phyloP scores from a whole-genome alignment of 2,888 invertebrate genomes.

The Biston stratarius region DNA sequence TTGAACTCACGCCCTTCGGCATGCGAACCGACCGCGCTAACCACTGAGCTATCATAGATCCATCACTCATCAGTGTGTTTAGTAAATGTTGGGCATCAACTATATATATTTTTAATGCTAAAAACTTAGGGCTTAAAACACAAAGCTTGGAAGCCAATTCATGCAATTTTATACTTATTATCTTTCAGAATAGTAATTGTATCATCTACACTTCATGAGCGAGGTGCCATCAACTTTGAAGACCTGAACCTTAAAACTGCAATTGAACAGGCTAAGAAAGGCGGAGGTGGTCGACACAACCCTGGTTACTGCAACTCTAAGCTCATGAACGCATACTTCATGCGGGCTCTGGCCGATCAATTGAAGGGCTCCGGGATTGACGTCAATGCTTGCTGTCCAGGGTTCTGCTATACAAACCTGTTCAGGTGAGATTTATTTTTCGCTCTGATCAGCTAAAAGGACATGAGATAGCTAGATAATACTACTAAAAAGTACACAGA shows the following conservation, averaged over 20 bases:
- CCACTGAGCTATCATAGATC: no score
- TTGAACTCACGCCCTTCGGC: no score
- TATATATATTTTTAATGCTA: no score
- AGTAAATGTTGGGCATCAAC: no score
- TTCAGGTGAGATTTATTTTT: slow-evolving; percentile 84
- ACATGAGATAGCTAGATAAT: no score
- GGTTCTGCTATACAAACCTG: slow-evolving; percentile 92
- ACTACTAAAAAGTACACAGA: no score
- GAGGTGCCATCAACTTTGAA: slow-evolving; percentile 88
- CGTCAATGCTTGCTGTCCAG: slow-evolving; percentile 91
- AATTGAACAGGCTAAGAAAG: slow-evolving; percentile 69
- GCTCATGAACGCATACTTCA: slow-evolving; percentile 91
- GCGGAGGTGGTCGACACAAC: slow-evolving; percentile 72
- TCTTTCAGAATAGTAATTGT: slow-evolving; percentile 89
- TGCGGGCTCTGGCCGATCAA: slow-evolving; percentile 87
- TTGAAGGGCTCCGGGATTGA: slow-evolving; percentile 85
- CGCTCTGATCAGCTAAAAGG: no score
- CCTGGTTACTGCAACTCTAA: slow-evolving; percentile 92
- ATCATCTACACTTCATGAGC: slow-evolving; percentile 90
- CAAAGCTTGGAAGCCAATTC: background rate
- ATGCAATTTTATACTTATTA: background rate
- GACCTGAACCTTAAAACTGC: slow-evolving; percentile 88
- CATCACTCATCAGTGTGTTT: no score
- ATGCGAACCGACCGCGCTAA: no score
- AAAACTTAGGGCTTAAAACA: no score